Percentiles rank a stretch among this genome's conserved stretches.
Evolutionary conservation across 2,797 vertebrate genomes (phyloP).

Genomic region (Pteropus rufus): DNA sequence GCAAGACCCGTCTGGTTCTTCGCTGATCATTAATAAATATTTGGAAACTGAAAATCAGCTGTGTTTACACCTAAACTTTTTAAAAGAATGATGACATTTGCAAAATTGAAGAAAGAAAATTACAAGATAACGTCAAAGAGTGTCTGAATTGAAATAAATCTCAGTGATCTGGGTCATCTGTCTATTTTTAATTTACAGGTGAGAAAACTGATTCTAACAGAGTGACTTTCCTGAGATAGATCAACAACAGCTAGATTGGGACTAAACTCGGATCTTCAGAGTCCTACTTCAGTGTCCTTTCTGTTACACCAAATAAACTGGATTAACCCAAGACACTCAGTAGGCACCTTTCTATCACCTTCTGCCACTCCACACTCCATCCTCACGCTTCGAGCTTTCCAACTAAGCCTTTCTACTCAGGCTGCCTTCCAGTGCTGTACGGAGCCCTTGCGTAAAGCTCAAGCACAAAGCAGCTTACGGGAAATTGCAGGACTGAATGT

Average conservation of each 20-base stretch:
- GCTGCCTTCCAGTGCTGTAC: not conserved
- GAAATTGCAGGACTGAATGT: conserved; percentile 40
- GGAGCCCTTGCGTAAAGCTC: not conserved
- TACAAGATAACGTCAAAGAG: not conserved
- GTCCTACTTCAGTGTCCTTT: not conserved
- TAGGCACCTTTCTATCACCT: too few relatives aligned
- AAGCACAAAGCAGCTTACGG: not conserved
- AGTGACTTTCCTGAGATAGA: not conserved
- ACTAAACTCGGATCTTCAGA: not conserved
- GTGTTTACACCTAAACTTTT: not conserved
- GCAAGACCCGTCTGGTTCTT: not conserved
- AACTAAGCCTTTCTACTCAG: not conserved
- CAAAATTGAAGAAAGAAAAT: not conserved
- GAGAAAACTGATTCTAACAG: not conserved
- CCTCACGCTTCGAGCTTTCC: not conserved
- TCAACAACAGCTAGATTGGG: not conserved
- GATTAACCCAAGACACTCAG: not conserved
- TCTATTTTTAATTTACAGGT: not conserved
- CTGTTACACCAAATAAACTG: not conserved
- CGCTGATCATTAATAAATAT: not conserved
- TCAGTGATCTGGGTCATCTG: not conserved
- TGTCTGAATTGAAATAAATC: not conserved
- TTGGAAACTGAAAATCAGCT: not conserved
- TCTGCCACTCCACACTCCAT: not conserved
- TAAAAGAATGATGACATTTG: not conserved